Base-by-base conservation (phyloP, 2,888 invertebrate genomes). In the Slavum lentiscoides region DNA sequence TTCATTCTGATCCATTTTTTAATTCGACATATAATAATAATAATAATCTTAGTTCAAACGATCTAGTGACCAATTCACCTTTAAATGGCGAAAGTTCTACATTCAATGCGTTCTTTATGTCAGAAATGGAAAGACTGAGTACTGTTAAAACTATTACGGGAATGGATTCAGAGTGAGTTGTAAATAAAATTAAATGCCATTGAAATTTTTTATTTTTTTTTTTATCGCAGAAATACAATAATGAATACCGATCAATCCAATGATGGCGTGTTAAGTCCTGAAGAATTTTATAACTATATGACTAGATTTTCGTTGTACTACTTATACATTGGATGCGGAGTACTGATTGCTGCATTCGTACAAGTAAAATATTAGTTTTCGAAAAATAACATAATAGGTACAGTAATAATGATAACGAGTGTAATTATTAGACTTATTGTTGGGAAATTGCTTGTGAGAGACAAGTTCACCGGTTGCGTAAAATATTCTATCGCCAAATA, bases 251-350 rank as follows among this genome's bases (percentile, higher is more conserved):
- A 19, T 66, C 39, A 59, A 49, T 17, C 39, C 5, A 62, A n/a
- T 37, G 55, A 55, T 72, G 64, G 23, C 2, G 19, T 15, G 17
- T 53, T 82, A 11, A 82, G 75, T 49, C 61, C 43, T 23, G 77
- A 83, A 70, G 74, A 82, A 62, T 83, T 82, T 68, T 68, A 73
- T 55, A 43, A 81, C 30, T 76, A 66, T 49, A 86, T 87, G 86
- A 84, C 84, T 9, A 77, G 74, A 21, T 86, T 85, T 82, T 84
- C 87, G 1, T 64, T 86, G n/a, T 85, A 85, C 80, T 89, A 89
- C 83, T 84, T 88, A 2, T 86, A 86, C 82, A 87, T 89, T 77
- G 89, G 88, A 6, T 84, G 87, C 4, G 86, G 85, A 11, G 88
- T 89, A 76, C 86, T 88, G 75, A 83, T 87, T 59, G 86, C 88